These are phyloP conservation scores for Drosophila malerkotliana DNA, from an alignment of 1,140 invertebrate species.

Conservation along the genomic window DNA sequence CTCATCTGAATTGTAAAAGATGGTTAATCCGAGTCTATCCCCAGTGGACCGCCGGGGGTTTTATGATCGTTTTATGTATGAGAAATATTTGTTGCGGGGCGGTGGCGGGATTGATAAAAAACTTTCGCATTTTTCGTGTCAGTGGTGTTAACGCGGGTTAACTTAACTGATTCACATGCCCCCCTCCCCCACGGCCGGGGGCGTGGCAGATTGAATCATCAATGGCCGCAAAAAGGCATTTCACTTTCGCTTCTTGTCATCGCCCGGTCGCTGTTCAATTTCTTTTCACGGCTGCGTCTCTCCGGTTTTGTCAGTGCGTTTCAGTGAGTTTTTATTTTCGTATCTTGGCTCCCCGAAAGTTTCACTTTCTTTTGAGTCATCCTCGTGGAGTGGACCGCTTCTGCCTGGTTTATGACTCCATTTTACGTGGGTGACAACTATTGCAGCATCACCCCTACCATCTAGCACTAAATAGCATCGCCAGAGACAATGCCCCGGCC, in stretches of 20 bases:
- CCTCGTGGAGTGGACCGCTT: constrained; percentile 26
- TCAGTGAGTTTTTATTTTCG: constrained; percentile 7
- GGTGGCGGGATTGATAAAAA: constrained; percentile 46
- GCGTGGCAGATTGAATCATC: constrained; percentile 57
- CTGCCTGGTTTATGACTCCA: constrained; percentile 35
- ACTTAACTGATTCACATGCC: constrained; percentile 27
- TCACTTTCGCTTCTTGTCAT: constrained; percentile 56
- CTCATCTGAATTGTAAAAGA: constrained; percentile 42
- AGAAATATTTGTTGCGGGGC: constrained; percentile 27
- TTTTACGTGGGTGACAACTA: constrained; percentile 71
- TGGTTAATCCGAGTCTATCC: constrained; percentile 2
- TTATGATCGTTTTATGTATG: constrained; percentile 52
- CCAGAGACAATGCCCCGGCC: constrained; percentile 57
- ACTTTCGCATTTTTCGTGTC: constrained; percentile 60
- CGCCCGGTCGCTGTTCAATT: constrained; percentile 30
- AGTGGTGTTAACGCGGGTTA: constrained; percentile 11
- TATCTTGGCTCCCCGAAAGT: constrained; percentile 4
- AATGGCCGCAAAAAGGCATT: constrained; percentile 51
- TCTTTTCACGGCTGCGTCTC: constrained; percentile 38
- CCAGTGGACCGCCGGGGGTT: constrained; percentile 7
- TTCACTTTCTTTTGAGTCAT: constrained; percentile 80
- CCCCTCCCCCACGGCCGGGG: constrained; percentile 12
- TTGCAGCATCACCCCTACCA: constrained; percentile 53
- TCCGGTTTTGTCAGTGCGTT: not conserved
- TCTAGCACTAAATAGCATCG: not conserved